Evolutionary conservation across 2,113 vertebrate genomes (phyloP).

Genomic region (Leptobrachium ailaonicum): DNA sequence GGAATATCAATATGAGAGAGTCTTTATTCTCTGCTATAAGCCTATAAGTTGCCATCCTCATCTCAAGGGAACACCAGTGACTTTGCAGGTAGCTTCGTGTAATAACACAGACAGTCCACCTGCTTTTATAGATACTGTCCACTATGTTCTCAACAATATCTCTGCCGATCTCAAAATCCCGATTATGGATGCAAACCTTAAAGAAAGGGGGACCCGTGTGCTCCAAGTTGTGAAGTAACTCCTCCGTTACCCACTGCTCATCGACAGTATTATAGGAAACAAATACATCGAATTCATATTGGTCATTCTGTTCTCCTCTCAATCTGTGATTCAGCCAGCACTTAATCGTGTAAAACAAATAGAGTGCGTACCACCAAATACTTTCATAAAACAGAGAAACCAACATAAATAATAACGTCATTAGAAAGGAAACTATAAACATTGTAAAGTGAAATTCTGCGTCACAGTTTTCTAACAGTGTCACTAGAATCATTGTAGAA

Average conservation of each 20-base stretch:
- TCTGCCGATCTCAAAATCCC: no score
- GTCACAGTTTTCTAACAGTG: background rate
- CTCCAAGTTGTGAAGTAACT: slow-evolving; percentile 53
- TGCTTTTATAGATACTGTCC: slow-evolving; percentile 53
- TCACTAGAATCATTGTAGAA: background rate
- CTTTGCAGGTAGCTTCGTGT: slow-evolving; percentile 56
- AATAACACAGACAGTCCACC: slow-evolving; percentile 54
- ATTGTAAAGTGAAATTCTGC: slow-evolving; percentile 18
- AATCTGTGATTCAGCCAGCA: slow-evolving; percentile 51
- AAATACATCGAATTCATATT: slow-evolving; percentile 56
- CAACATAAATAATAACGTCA: slow-evolving; percentile 40
- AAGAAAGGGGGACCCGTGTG: slow-evolving; percentile 50
- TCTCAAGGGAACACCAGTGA: slow-evolving; percentile 57
- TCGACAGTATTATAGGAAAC: slow-evolving; percentile 55
- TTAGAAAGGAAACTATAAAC: slow-evolving; percentile 38
- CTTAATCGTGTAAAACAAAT: slow-evolving; percentile 48
- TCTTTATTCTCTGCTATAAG: slow-evolving; percentile 6
- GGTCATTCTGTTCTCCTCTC: slow-evolving; percentile 25
- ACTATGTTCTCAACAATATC: no score
- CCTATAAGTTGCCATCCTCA: slow-evolving; percentile 53
- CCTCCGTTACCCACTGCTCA: slow-evolving; percentile 54
- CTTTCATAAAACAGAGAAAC: slow-evolving; percentile 50
- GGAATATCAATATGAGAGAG: slow-evolving; percentile 55
- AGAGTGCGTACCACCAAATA: slow-evolving; percentile 53
- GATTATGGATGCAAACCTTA: slow-evolving; percentile 52